Conservation (phyloP, 2,888 invertebrate species). For the Stomorhina lunata region DNA sequence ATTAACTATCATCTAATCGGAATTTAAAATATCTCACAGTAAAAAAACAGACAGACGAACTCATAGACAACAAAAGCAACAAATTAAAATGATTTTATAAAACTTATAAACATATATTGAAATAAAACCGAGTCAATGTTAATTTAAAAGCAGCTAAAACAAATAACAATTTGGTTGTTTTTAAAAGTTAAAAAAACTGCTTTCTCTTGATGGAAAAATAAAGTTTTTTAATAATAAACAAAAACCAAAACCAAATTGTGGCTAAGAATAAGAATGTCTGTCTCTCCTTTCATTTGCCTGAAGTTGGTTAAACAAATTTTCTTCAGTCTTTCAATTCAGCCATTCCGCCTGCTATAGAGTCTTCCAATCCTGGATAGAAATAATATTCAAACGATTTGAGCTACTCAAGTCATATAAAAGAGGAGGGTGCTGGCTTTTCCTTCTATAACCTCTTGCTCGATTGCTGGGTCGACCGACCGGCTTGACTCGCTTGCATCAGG, state of each 20-base stretch:
- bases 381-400: slow-evolving; percentile 28
- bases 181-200: slow-evolving; percentile 32
- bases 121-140: too few species aligned
- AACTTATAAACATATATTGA: too few species aligned
- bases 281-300: slow-evolving; percentile 22
- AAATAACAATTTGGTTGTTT: background rate
- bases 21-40: slow-evolving; percentile 53
- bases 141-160: background rate
- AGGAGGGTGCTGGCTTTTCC: slow-evolving; percentile 55
- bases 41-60: background rate
- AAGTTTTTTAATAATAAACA: slow-evolving; percentile 26
- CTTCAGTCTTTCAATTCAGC: background rate
- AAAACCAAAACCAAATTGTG: slow-evolving; percentile 31
- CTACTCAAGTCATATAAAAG: slow-evolving; percentile 57
- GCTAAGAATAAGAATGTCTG: slow-evolving; percentile 30
- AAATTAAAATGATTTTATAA: slow-evolving; percentile 50
- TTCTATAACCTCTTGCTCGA: too few species aligned
- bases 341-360: slow-evolving; percentile 15
- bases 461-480: too few species aligned
- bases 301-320: slow-evolving; percentile 41
- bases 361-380: slow-evolving; percentile 62
- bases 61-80: background rate
- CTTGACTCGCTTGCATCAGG: slow-evolving; percentile 36
- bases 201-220: slow-evolving; percentile 24
- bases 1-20: slow-evolving; percentile 35